Base-by-base conservation (phyloP, 2,797 vertebrate species). In the Todus mexicanus region DNA sequence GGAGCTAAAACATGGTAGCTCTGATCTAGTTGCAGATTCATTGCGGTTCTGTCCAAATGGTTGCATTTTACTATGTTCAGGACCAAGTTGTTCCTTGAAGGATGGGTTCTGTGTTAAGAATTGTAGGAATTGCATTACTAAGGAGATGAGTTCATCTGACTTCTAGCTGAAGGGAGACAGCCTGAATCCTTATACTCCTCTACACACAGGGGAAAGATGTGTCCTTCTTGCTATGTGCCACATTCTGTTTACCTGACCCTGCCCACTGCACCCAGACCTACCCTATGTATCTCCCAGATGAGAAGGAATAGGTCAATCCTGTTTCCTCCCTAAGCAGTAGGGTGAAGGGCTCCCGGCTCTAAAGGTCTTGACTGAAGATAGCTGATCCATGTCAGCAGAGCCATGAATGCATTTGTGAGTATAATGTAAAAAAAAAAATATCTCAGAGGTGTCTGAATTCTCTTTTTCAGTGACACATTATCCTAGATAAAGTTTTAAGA, bases 191-290 rank as follows among this genome's bases (percentile, higher is more conserved):
- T 78, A 7, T 29, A 72, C 13, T 63, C 16, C 10, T 42, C 17
- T 9, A 1, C 4, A 4, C 5, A 2, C 0, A 12, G 20, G 35
- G 18, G 12, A 69, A 48, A 61, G 12, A 2, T 33, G 1, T 80
- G 23, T 7, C 13, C 4, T 65, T 69, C 48, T 66, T 40, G 45
- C 35, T 10, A 4, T 29, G 22, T 19, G 15, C 27, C 51, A 16
- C 14, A 2, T 37, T 61, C 37, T 68, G 5, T 40, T 56, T 26
- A 17, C 35, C 45, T 57, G 19, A 14, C 23, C 23, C 26, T 68
- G 26, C 29, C 19, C 21, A 4, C 47, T 64, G n/a, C 60, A 42
- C 15, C 35, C 45, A 64, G 53, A 40, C 33, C 47, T 90, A 40
- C 4, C 56, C 31, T 1, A 0, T 6, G 5, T 50, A 7, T 72